A percentile compares a stretch with the other conserved stretches of the same genome.
Evolutionary conservation across 2,113 vertebrate genomes (phyloP).

Genomic region (Scopus umbretta): DNA sequence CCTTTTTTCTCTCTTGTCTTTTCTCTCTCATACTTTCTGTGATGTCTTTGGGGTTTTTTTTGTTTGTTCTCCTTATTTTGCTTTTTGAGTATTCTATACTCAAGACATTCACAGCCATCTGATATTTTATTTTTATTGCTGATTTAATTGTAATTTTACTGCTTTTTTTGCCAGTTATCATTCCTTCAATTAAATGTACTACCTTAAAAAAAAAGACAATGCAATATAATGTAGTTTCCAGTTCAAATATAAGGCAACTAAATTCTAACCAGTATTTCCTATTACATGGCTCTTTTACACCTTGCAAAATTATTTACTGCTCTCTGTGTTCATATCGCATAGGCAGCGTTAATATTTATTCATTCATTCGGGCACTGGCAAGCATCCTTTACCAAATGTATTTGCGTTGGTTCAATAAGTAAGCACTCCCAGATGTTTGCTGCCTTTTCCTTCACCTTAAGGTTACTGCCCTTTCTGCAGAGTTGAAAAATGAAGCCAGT

Average conservation of each 20-base stretch:
- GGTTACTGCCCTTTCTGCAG: not conserved
- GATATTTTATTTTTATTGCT: not conserved
- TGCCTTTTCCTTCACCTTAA: conserved; percentile 10
- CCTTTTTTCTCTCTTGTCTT: not conserved
- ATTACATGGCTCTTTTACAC: not conserved
- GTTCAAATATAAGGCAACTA: not conserved
- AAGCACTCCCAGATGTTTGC: not conserved
- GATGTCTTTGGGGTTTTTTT: not conserved
- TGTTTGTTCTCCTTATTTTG: not conserved
- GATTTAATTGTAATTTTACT: not conserved
- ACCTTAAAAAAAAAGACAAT: not conserved
- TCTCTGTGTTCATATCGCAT: not conserved
- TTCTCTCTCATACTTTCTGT: not conserved
- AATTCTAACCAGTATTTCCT: not conserved
- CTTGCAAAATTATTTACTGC: not conserved
- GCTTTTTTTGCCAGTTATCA: not conserved
- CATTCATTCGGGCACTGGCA: not conserved
- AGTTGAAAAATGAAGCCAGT: not conserved
- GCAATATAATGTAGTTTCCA: not conserved
- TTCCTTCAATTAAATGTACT: not conserved
- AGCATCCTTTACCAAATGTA: not conserved
- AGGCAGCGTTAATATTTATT: not conserved
- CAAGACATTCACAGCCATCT: not conserved
- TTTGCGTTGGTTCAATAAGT: not conserved
- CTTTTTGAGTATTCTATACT: not conserved